Conservation (phyloP, 2,888 invertebrate species). For the Oxyteleia sp. region DNA sequence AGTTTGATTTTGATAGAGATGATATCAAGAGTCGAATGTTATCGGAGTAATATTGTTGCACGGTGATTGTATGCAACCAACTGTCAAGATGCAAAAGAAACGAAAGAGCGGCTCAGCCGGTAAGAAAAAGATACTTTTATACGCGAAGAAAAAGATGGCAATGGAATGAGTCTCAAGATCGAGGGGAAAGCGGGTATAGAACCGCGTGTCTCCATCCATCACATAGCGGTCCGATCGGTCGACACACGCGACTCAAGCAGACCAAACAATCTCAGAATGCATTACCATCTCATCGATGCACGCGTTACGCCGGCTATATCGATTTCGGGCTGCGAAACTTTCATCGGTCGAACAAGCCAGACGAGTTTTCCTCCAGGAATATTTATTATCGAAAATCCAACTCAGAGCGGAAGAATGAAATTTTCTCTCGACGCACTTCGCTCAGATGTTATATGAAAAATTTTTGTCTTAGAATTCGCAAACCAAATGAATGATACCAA, state of each 20-base stretch:
- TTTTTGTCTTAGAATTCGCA: slow-evolving; percentile 66
- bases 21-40: not conserved
- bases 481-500: slow-evolving; percentile 65
- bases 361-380: slow-evolving; percentile 69
- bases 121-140: slow-evolving; percentile 70
- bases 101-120: slow-evolving; percentile 52
- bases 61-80: slow-evolving; percentile 57
- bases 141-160: slow-evolving; percentile 72
- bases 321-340: slow-evolving; percentile 72
- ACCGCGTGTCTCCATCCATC: slow-evolving; percentile 86
- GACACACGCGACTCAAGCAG: slow-evolving; percentile 82
- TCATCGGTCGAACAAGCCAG: slow-evolving; percentile 63
- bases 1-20: slow-evolving; percentile 1
- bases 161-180: slow-evolving; percentile 79
- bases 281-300: slow-evolving; percentile 81
- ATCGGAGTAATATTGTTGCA: slow-evolving; percentile 43
- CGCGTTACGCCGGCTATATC: slow-evolving; percentile 73
- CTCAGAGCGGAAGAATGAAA: slow-evolving; percentile 61
- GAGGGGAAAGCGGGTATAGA: slow-evolving; percentile 82
- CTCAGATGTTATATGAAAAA: slow-evolving; percentile 49
- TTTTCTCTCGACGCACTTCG: slow-evolving; percentile 51
- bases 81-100: slow-evolving; percentile 65
- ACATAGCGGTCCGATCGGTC: slow-evolving; percentile 83
- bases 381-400: slow-evolving; percentile 72
- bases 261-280: slow-evolving; percentile 82